Evolutionary conservation across 2,113 vertebrate genomes (phyloP).

Genomic region (Pavo muticus): DNA sequence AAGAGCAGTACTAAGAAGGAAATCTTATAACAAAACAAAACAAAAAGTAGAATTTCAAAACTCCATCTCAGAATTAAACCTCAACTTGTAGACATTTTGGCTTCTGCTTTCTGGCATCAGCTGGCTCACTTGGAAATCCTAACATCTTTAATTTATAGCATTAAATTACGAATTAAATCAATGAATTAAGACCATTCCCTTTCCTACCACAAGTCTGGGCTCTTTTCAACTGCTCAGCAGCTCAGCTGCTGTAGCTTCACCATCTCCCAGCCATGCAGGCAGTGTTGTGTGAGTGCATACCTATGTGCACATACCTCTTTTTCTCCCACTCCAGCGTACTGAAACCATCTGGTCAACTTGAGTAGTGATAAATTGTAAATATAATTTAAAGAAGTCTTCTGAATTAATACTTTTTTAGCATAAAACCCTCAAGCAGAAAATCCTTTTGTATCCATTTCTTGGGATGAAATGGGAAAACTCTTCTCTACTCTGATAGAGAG

Average conservation of each 20-base stretch:
- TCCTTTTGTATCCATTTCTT: not conserved
- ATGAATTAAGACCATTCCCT: not conserved
- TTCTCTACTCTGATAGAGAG: not conserved
- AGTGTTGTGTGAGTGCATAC: not conserved
- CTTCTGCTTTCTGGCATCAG: not conserved
- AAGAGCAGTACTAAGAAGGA: not conserved
- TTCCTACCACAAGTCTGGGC: not conserved
- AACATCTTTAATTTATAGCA: not conserved
- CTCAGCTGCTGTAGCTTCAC: not conserved
- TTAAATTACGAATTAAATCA: not conserved
- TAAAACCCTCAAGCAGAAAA: not conserved
- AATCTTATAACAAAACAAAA: not conserved
- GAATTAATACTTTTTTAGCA: not conserved
- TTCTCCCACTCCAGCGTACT: not conserved
- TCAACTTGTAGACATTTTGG: not conserved
- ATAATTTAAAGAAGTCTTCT: not conserved
- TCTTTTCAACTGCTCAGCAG: not conserved
- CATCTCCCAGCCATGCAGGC: not conserved
- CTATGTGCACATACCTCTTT: not conserved
- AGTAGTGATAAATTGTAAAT: not conserved
- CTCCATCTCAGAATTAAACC: not conserved
- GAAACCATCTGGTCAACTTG: not conserved
- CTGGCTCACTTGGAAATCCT: not conserved
- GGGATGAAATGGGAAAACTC: not conserved
- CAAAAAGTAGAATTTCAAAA: not conserved